Percentiles rank a stretch among this genome's conserved stretches.
Conservation (phyloP, 2,797 vertebrate genomes). For the Vultur gryphus region DNA sequence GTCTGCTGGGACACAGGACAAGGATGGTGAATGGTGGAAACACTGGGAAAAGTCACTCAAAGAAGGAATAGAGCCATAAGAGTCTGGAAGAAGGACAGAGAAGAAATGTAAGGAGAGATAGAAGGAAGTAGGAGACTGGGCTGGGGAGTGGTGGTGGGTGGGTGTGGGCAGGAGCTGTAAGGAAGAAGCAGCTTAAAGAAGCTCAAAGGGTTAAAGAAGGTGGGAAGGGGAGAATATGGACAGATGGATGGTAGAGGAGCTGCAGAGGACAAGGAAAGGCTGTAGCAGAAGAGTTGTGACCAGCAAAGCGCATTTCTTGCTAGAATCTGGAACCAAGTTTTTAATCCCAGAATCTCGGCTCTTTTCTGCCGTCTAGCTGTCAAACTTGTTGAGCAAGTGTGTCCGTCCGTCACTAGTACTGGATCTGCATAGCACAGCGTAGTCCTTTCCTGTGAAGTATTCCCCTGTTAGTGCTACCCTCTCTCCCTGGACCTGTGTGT, state of each 20-base stretch:
- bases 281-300: neutral
- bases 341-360: neutral
- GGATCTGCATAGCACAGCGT: neutral
- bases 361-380: slow-evolving; percentile 55
- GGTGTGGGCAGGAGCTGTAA: neutral
- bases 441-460: neutral
- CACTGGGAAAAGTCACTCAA: neutral
- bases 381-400: neutral
- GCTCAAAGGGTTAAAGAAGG: neutral
- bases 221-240: neutral
- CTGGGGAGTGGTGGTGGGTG: neutral
- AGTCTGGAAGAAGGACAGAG: neutral
- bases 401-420: neutral
- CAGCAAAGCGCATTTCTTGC: neutral
- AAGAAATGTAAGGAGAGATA: neutral
- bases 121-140: neutral
- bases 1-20: neutral
- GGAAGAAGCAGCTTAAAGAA: neutral
- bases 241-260: neutral
- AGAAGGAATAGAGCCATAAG: neutral
- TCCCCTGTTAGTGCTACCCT: neutral
- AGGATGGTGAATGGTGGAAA: neutral
- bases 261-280: neutral
- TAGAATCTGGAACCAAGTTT: neutral
- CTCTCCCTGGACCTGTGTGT: neutral